Percentiles rank a stretch among this genome's conserved stretches.
Conservation (phyloP, 2,888 invertebrate species). For the Eristalis intricaria region DNA sequence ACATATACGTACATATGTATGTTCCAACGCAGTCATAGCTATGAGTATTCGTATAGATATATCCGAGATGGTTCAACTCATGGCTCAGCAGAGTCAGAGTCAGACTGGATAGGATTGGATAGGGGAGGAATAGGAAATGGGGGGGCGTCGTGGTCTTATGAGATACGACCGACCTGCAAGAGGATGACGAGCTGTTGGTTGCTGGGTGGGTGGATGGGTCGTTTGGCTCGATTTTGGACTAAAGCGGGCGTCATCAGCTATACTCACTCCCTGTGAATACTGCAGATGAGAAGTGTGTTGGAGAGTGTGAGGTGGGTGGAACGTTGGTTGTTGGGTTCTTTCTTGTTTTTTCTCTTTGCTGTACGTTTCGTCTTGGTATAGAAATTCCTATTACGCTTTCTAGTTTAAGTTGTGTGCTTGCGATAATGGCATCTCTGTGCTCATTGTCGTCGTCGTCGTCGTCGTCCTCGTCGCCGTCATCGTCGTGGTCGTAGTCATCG, state of each 20-base stretch:
- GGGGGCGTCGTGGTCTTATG: constrained; percentile 65
- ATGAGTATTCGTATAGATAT: constrained; percentile 4
- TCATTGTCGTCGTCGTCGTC: constrained; percentile 61
- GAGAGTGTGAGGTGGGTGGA: constrained; percentile 12
- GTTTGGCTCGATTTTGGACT: constrained; percentile 47
- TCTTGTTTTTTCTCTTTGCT: background rate
- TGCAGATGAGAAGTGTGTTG: constrained; percentile 4
- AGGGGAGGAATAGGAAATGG: constrained; percentile 42
- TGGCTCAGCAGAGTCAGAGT: constrained; percentile 58
- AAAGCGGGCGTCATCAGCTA: constrained; percentile 60
- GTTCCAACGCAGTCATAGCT: background rate
- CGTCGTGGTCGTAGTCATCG: constrained; percentile 70
- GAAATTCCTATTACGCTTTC: constrained; percentile 71
- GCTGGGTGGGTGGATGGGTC: constrained; percentile 63
- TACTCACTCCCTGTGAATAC: constrained; percentile 46
- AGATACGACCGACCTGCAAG: constrained; percentile 71
- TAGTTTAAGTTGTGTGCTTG: constrained; percentile 72
- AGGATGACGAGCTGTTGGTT: constrained; percentile 65
- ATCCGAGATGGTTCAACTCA: constrained; percentile 40
- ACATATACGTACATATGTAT: constrained; percentile 8
- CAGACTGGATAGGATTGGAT: constrained; percentile 55
- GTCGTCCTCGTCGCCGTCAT: constrained; percentile 73
- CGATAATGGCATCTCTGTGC: constrained; percentile 69
- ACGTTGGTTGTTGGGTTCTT: constrained; percentile 34
- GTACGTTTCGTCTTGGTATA: constrained; percentile 54